phyloP scores from a whole-genome alignment of 2,797 vertebrate species.

The Myiothlypis chrysogaster region DNA sequence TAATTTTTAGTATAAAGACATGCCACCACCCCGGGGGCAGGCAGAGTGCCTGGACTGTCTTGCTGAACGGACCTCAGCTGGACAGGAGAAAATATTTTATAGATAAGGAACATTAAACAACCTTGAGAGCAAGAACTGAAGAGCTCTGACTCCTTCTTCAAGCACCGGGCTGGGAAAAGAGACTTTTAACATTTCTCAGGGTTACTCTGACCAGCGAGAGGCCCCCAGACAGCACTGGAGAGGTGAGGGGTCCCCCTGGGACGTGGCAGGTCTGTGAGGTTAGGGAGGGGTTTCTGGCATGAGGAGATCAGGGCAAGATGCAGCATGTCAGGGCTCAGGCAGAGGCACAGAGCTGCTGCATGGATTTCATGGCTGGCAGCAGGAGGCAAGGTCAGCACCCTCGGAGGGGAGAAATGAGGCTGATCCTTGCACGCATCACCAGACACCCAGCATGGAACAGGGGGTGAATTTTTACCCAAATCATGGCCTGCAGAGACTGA shows the following conservation, averaged over 20 bases:
- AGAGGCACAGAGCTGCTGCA: neutral
- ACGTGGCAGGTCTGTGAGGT: neutral
- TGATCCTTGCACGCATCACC: neutral
- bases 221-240: too few species aligned
- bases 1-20: too few species aligned
- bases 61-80: too few species aligned
- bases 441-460: neutral
- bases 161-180: too few species aligned
- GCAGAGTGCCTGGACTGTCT: too few species aligned
- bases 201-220: too few species aligned
- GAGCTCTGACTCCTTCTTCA: too few species aligned
- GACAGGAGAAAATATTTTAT: too few species aligned
- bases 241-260: neutral
- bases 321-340: neutral
- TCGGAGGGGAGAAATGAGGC: neutral
- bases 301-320: neutral
- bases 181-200: too few species aligned
- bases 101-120: too few species aligned
- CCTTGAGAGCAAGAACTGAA: too few species aligned
- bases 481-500: neutral
- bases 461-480: neutral
- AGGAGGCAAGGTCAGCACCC: neutral
- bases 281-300: neutral
- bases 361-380: neutral
- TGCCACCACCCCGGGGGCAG: too few species aligned